Conservation (phyloP, 2,797 vertebrate genomes). For the Melanotaenia nigrans region DNA sequence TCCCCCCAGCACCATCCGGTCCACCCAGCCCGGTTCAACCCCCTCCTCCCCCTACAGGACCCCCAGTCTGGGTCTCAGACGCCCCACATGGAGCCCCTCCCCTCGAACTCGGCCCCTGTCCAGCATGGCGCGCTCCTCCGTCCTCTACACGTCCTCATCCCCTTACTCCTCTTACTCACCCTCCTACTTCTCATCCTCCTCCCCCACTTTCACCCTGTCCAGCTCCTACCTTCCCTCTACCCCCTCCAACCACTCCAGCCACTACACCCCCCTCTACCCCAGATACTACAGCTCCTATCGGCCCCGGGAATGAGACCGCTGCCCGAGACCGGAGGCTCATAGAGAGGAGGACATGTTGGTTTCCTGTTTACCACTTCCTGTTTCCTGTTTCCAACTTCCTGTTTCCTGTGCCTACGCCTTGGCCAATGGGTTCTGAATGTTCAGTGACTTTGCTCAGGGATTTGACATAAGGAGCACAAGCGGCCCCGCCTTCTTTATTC, state of each 20-base stretch:
- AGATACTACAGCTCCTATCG: slow-evolving; percentile 84
- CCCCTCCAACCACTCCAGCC: slow-evolving; percentile 66
- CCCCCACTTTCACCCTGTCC: slow-evolving; percentile 43
- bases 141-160: slow-evolving; percentile 51
- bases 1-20: slow-evolving; percentile 28
- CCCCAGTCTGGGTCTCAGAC: slow-evolving; percentile 60
- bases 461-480: slow-evolving; percentile 81
- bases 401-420: slow-evolving; percentile 70
- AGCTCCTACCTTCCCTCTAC: slow-evolving; percentile 56
- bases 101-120: slow-evolving; percentile 73
- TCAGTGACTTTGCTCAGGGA: slow-evolving; percentile 84
- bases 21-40: slow-evolving; percentile 60
- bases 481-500: slow-evolving; percentile 67
- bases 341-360: slow-evolving; percentile 86
- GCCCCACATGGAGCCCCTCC: slow-evolving; percentile 63
- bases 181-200: slow-evolving; percentile 47
- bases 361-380: slow-evolving; percentile 53
- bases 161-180: slow-evolving; percentile 56
- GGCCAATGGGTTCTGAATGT: slow-evolving; percentile 70
- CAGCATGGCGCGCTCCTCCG: slow-evolving; percentile 64
- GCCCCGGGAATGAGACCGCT: slow-evolving; percentile 83
- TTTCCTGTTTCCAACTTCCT: slow-evolving; percentile 15
- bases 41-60: slow-evolving; percentile 77
- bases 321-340: slow-evolving; percentile 75
- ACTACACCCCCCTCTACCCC: slow-evolving; percentile 78